These are phyloP conservation scores for Phyto melanocephala DNA, from an alignment of 2,888 invertebrate species.

Conservation along the genomic window DNA sequence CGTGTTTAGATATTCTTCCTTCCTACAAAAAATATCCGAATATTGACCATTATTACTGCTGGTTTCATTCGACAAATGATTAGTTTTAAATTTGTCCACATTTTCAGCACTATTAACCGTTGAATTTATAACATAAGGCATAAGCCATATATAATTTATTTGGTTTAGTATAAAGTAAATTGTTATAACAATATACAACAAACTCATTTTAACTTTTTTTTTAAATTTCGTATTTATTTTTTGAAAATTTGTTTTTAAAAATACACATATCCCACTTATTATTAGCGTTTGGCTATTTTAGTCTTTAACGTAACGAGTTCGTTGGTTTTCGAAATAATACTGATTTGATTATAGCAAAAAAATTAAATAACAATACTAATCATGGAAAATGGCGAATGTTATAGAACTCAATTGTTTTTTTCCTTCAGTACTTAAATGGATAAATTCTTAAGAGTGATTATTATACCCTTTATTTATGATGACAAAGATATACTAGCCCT, in stretches of 20 bases:
- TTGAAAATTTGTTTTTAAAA: not conserved
- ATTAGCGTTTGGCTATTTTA: conserved; percentile 3
- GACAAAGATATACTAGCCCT: too few species aligned
- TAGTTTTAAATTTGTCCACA: not conserved
- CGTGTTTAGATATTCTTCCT: conserved; percentile 41
- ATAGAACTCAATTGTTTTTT: conserved; percentile 3
- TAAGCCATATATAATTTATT: too few species aligned
- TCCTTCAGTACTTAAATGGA: not conserved
- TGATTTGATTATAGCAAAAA: conserved; percentile 34
- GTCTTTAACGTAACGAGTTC: conserved; percentile 45
- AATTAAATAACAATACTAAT: too few species aligned
- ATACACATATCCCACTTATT: not conserved
- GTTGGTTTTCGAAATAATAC: conserved; percentile 39
- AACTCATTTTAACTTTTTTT: conserved; percentile 17
- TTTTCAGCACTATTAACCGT: not conserved
- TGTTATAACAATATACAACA: not conserved
- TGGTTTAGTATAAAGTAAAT: not conserved
- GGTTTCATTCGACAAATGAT: not conserved
- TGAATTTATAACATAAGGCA: too few species aligned
- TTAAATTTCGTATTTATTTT: not conserved
- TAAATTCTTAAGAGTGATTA: conserved; percentile 15
- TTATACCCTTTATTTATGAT: too few species aligned
- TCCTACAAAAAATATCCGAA: not conserved
- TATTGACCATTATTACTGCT: not conserved
- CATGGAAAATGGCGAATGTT: not conserved